A percentile compares a stretch with the other conserved stretches of the same genome.
Evolutionary conservation across 1,140 invertebrate genomes (phyloP).

Genomic region (Hypothenemus hampei): DNA sequence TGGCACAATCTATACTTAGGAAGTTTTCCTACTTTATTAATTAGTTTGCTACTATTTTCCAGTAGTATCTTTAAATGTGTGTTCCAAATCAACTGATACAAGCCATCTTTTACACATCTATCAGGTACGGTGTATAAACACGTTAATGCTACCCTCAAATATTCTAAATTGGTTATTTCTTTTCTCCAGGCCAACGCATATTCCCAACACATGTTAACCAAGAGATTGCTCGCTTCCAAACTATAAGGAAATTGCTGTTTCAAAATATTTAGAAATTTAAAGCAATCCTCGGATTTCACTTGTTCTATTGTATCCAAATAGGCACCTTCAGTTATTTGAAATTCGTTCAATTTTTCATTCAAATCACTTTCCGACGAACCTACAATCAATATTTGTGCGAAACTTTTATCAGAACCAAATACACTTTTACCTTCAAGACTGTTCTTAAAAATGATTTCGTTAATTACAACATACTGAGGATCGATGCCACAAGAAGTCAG

Average conservation of each 20-base stretch:
- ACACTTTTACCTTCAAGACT: constrained; percentile 6
- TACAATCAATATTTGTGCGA: neutral
- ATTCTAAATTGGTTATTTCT: constrained; percentile 60
- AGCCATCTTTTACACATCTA: constrained; percentile 59
- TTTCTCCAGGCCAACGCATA: constrained; percentile 82
- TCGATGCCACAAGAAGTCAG: constrained; percentile 63
- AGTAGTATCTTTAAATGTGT: constrained; percentile 74
- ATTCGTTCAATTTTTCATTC: neutral
- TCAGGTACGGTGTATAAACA: constrained; percentile 59
- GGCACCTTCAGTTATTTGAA: constrained; percentile 19
- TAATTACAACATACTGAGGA: constrained; percentile 48
- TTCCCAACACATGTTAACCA: constrained; percentile 87
- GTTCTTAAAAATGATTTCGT: constrained; percentile 34
- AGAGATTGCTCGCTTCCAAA: constrained; percentile 68
- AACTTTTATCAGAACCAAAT: neutral
- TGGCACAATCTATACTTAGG: constrained; percentile 77
- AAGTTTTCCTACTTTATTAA: constrained; percentile 84
- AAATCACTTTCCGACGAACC: neutral
- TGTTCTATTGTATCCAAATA: constrained; percentile 12
- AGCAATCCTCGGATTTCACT: constrained; percentile 47
- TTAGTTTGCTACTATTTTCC: constrained; percentile 66
- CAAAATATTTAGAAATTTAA: constrained; percentile 57
- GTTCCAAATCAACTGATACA: constrained; percentile 82
- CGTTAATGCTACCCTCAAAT: constrained; percentile 58
- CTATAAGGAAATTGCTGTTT: constrained; percentile 80